Evolutionary conservation across 2,113 vertebrate species (phyloP).

Genomic region (Chauna torquata): DNA sequence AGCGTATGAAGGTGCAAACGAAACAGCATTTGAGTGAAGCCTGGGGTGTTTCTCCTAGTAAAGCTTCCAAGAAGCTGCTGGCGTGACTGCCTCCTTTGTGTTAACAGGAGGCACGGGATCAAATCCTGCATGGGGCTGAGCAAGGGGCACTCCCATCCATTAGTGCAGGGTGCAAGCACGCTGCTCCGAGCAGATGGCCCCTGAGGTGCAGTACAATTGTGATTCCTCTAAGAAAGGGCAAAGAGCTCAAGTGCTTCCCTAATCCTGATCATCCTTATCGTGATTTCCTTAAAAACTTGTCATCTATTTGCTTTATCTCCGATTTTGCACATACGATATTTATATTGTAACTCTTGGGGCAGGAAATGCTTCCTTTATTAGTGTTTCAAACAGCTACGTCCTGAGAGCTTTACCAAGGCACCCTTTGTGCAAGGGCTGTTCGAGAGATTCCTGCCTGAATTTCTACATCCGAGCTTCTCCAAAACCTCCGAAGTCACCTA

Average conservation of each 20-base stretch:
- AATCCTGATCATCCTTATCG: fast-evolving
- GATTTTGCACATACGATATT: background rate
- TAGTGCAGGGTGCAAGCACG: fast-evolving
- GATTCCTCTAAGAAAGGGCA: background rate
- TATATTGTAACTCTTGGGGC: fast-evolving
- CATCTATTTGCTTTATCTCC: background rate
- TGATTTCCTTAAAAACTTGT: background rate
- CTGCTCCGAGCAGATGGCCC: background rate
- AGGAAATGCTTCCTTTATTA: background rate
- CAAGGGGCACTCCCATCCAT: background rate
- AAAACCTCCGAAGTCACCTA: background rate
- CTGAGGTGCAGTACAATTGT: background rate
- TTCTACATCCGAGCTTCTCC: background rate
- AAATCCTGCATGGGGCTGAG: background rate
- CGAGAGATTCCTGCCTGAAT: background rate
- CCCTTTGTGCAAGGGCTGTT: background rate
- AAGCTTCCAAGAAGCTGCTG: background rate
- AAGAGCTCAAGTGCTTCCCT: background rate
- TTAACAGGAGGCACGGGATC: background rate
- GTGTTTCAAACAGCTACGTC: background rate
- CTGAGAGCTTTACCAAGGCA: background rate
- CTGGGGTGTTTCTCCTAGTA: background rate
- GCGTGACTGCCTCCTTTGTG: background rate
- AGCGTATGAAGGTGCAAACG: background rate
- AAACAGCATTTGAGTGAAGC: background rate